phyloP scores from a whole-genome alignment of 2,888 invertebrate species.

The Megastigmus dorsalis region DNA sequence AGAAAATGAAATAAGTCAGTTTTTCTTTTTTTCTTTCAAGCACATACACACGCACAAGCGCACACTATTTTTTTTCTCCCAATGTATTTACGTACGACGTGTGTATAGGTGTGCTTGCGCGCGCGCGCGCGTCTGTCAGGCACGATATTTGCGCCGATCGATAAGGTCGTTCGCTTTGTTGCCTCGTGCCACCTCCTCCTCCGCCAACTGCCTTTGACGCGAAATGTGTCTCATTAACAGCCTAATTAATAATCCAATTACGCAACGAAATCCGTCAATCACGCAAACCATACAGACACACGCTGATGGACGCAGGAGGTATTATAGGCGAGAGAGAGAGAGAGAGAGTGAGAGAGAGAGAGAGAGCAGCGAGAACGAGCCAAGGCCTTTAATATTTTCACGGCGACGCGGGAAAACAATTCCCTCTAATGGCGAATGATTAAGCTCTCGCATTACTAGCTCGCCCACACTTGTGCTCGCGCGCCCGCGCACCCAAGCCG shows the following conservation, averaged over 20 bases:
- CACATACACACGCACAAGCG: too few relatives aligned
- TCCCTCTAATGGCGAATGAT: constrained; percentile 51
- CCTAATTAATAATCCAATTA: constrained; percentile 74
- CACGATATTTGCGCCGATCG: constrained; percentile 56
- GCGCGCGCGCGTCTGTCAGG: constrained; percentile 35
- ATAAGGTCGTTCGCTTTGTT: constrained; percentile 59
- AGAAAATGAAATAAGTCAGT: too few relatives aligned
- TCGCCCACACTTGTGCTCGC: not conserved
- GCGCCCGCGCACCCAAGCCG: not conserved
- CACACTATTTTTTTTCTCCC: too few relatives aligned
- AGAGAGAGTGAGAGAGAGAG: constrained; percentile 39
- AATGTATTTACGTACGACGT: too few relatives aligned
- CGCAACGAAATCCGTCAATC: constrained; percentile 64
- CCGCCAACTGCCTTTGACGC: constrained; percentile 54
- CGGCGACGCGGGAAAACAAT: constrained; percentile 42
- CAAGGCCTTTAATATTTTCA: constrained; percentile 46
- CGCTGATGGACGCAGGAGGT: not conserved
- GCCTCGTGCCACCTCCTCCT: not conserved
- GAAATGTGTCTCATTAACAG: constrained; percentile 72
- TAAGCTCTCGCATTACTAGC: constrained; percentile 42
- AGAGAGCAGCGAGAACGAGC: not conserved
- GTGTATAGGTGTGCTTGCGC: constrained; percentile 14
- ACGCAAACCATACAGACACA: constrained; percentile 42
- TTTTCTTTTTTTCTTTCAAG: constrained; percentile 1
- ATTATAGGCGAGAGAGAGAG: not conserved